Conservation (phyloP, 2,113 vertebrate genomes). For the Xiphophorus hellerii region DNA sequence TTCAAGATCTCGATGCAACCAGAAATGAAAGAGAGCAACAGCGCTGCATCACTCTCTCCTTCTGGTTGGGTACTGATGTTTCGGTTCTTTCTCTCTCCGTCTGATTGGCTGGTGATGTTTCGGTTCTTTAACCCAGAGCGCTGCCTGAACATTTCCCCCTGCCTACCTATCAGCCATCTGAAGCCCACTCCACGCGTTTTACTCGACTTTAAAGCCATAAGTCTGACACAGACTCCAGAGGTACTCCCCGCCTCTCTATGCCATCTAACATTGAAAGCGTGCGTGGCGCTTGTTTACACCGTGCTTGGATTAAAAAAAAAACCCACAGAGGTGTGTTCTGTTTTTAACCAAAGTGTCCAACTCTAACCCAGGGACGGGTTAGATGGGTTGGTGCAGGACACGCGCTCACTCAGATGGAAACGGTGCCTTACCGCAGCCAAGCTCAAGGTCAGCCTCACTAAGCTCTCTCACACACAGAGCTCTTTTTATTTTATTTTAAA, state of each 20-base stretch:
- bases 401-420: slow-evolving; percentile 12
- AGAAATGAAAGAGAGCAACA: too few relatives aligned
- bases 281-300: slow-evolving; percentile 59
- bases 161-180: slow-evolving; percentile 17
- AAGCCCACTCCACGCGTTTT: too few relatives aligned
- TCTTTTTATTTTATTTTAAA: not conserved
- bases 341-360: slow-evolving; percentile 48
- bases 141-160: not conserved
- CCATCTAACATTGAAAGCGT: slow-evolving; percentile 19
- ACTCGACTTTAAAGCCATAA: slow-evolving; percentile 62
- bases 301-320: slow-evolving; percentile 4
- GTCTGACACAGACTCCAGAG: slow-evolving; percentile 36
- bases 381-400: slow-evolving; percentile 12
- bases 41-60: too few relatives aligned
- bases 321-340: slow-evolving; percentile 11
- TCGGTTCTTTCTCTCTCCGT: too few relatives aligned
- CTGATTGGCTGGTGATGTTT: too few relatives aligned
- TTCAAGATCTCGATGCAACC: too few relatives aligned
- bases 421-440: slow-evolving; percentile 70
- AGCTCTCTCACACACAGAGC: not conserved
- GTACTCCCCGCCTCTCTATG: slow-evolving; percentile 26
- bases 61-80: too few relatives aligned
- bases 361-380: slow-evolving; percentile 53
- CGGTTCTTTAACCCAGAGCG: not conserved
- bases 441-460: slow-evolving; percentile 22